Percentiles rank a stretch among this genome's conserved stretches.
phyloP scores from a whole-genome alignment of 2,113 vertebrate genomes.

The Odocoileus virginianus region DNA sequence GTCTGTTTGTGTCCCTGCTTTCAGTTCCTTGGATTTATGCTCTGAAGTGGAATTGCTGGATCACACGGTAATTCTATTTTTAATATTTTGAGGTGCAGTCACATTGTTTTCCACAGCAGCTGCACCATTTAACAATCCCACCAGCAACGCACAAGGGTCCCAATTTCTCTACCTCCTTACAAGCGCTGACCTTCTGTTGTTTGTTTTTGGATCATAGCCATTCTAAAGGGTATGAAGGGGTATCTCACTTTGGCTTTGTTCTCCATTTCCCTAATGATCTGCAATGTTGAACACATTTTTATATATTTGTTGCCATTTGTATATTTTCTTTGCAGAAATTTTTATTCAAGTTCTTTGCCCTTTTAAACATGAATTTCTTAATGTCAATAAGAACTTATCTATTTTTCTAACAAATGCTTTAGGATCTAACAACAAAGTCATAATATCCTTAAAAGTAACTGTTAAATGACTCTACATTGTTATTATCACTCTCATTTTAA shows the following conservation, averaged over 20 bases:
- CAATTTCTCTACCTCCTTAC: background rate
- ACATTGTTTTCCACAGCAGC: background rate
- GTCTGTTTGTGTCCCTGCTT: background rate
- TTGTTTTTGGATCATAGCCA: background rate
- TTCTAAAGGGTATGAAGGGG: background rate
- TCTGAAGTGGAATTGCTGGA: background rate
- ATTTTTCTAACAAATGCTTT: constrained; percentile 20
- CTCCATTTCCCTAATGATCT: background rate
- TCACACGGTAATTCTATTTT: background rate
- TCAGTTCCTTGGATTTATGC: background rate
- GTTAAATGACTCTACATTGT: constrained; percentile 71
- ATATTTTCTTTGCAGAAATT: background rate
- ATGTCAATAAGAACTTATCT: background rate
- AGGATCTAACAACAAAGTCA: constrained; percentile 46
- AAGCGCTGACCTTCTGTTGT: background rate
- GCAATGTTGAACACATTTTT: background rate
- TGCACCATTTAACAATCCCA: background rate
- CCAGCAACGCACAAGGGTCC: background rate
- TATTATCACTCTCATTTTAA: constrained; percentile 40
- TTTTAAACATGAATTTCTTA: constrained; percentile 1
- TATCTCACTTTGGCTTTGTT: background rate
- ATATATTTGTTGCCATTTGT: background rate
- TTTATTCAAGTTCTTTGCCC: background rate
- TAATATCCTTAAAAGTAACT: constrained; percentile 69
- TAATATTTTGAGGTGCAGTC: background rate